Conservation (phyloP, 2,888 invertebrate species). For the Epiblema foenella region DNA sequence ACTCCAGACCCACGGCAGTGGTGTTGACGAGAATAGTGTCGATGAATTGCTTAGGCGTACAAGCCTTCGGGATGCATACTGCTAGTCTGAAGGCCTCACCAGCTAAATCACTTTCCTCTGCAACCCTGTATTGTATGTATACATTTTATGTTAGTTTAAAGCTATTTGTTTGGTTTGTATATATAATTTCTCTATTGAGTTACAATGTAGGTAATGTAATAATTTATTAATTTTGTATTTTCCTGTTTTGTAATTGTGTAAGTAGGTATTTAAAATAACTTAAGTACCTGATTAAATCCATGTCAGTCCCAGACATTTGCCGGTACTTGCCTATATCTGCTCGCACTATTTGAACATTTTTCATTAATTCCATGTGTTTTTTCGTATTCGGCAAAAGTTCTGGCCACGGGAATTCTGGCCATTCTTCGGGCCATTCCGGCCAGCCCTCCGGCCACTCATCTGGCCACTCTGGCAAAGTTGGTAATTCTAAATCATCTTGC, state of each 20-base stretch:
- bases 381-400: conserved; percentile 34
- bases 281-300: conserved; percentile 17
- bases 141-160: too few relatives aligned
- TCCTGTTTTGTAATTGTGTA: too few relatives aligned
- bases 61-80: conserved; percentile 68
- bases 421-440: conserved; percentile 49
- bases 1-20: conserved; percentile 53
- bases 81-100: conserved; percentile 54
- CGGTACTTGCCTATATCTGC: conserved; percentile 3
- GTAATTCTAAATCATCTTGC: conserved; percentile 51
- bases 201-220: too few relatives aligned
- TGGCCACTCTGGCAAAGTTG: conserved; percentile 49
- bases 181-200: too few relatives aligned
- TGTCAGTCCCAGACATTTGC: conserved; percentile 12
- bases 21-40: conserved; percentile 52
- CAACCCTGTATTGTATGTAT: too few relatives aligned
- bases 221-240: too few relatives aligned
- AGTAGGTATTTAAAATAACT: not conserved
- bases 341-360: conserved; percentile 14
- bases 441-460: conserved; percentile 43
- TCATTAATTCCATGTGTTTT: conserved; percentile 25
- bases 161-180: too few relatives aligned
- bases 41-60: conserved; percentile 62
- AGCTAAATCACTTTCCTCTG: conserved; percentile 31
- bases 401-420: conserved; percentile 49